phyloP scores from a whole-genome alignment of 2,113 vertebrate species.

The Ploceus nigricollis region DNA sequence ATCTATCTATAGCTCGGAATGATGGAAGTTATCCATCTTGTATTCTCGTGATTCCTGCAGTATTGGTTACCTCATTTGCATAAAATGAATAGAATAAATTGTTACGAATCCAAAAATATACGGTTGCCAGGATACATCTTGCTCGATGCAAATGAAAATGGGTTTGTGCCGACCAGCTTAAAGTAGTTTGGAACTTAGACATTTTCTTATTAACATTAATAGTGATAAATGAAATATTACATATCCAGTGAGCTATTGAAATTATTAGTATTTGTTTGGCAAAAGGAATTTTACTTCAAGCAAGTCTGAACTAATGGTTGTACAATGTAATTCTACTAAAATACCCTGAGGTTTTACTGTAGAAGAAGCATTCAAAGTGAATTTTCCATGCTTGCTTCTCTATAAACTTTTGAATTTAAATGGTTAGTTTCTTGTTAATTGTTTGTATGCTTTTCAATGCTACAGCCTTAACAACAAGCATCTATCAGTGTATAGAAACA shows the following conservation, averaged over 20 bases:
- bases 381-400: not conserved
- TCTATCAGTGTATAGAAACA: not conserved
- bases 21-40: conserved; percentile 30
- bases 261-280: not conserved
- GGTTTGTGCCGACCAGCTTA: conserved; percentile 66
- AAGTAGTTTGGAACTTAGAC: conserved; percentile 67
- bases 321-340: not conserved
- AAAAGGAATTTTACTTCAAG: not conserved
- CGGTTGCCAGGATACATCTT: conserved; percentile 79
- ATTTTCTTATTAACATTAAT: conserved; percentile 55
- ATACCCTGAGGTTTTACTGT: not conserved
- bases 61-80: conserved; percentile 70
- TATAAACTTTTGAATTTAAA: not conserved
- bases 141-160: conserved; percentile 76
- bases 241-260: not conserved
- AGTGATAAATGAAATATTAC: conserved; percentile 6
- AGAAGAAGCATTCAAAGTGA: not conserved
- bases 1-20: conserved; percentile 1
- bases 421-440: not conserved
- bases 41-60: conserved; percentile 46
- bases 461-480: not conserved
- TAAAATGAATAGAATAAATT: conserved; percentile 77
- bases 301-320: not conserved
- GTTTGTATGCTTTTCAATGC: not conserved
- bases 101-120: conserved; percentile 75